Percentiles rank a stretch among this genome's conserved stretches.
phyloP scores from a whole-genome alignment of 2,797 vertebrate genomes.

The Molossus molossus region DNA sequence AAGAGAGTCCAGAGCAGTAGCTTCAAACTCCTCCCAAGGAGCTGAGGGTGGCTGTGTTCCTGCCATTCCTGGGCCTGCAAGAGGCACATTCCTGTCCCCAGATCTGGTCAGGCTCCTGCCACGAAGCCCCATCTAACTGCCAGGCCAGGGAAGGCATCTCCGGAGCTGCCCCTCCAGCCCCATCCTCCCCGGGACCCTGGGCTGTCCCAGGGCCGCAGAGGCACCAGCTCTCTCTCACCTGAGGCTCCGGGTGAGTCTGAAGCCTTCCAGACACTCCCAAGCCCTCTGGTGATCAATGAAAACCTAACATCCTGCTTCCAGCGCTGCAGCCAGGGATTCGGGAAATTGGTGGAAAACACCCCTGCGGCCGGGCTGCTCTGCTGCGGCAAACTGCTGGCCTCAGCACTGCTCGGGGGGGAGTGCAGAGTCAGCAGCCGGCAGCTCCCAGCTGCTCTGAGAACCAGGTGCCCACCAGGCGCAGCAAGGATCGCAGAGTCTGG shows the following conservation, averaged over 20 bases:
- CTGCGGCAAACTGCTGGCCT: background rate
- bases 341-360: constrained; percentile 79
- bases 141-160: constrained; percentile 29
- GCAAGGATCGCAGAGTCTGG: background rate
- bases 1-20: background rate
- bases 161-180: background rate
- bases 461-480: constrained; percentile 33
- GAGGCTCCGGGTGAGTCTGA: constrained; percentile 60
- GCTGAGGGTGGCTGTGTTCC: constrained; percentile 59
- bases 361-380: constrained; percentile 3
- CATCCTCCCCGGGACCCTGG: background rate
- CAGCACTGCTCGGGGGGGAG: constrained; percentile 61
- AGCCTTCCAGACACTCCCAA: constrained; percentile 67
- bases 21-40: background rate
- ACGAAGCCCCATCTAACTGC: constrained; percentile 51
- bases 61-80: constrained; percentile 77
- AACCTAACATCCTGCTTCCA: constrained; percentile 74
- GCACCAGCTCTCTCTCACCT: constrained; percentile 78
- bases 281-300: constrained; percentile 67
- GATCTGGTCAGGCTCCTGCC: constrained; percentile 63
- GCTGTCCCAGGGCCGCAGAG: constrained; percentile 68
- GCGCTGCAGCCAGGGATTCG: constrained; percentile 78
- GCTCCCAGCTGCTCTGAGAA: background rate
- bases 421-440: constrained; percentile 48
- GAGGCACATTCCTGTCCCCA: constrained; percentile 79